These are phyloP conservation scores for Lepidurus apus DNA, from an alignment of 1,140 invertebrate genomes.

Conservation along the genomic window DNA sequence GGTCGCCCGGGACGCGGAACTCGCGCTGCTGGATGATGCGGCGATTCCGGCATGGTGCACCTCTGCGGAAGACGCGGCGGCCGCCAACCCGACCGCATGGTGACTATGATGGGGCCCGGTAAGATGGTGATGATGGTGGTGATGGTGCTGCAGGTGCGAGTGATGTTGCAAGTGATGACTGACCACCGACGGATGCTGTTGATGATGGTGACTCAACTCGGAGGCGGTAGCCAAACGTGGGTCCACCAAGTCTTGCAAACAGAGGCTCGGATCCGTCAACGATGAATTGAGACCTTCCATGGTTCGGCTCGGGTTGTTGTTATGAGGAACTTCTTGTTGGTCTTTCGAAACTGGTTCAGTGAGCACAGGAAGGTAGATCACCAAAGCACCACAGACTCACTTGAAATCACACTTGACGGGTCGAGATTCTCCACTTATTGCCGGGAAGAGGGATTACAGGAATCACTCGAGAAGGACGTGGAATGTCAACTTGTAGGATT, in stretches of 20 bases:
- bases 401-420: constrained; percentile 6
- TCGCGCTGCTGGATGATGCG: neutral
- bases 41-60: neutral
- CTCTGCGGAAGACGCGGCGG: neutral
- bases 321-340: neutral
- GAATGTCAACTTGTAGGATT: neutral
- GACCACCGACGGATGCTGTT: neutral
- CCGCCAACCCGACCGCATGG: constrained; percentile 1
- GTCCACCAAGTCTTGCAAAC: constrained; percentile 32
- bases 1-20: neutral
- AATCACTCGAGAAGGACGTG: neutral
- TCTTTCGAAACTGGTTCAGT: neutral
- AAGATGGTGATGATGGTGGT: constrained; percentile 14
- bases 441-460: neutral
- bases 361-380: neutral
- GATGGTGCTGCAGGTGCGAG: constrained; percentile 25
- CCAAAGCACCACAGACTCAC: neutral
- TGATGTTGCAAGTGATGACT: constrained; percentile 33
- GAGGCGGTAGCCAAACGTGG: constrained; percentile 12
- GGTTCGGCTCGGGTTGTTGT: neutral
- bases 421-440: neutral
- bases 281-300: constrained; percentile 33
- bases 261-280: constrained; percentile 26
- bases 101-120: constrained; percentile 4
- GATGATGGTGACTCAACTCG: constrained; percentile 26